Evolutionary conservation across 2,797 vertebrate genomes (phyloP).

Genomic region (Pitangus sulphuratus): DNA sequence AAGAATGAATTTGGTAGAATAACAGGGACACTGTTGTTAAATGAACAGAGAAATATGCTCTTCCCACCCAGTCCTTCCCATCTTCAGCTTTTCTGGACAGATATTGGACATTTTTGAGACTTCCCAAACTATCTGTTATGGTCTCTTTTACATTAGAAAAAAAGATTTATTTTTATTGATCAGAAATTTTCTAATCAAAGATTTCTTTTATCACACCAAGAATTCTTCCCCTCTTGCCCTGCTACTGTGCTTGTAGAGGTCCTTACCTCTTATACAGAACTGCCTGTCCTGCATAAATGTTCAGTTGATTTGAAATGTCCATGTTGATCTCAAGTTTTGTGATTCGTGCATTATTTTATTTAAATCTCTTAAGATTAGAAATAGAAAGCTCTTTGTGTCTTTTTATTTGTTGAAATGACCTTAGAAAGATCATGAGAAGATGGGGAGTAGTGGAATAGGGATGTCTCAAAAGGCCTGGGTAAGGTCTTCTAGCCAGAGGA

Average conservation of each 20-base stretch:
- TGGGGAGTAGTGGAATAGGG: not conserved
- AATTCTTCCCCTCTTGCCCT: not conserved
- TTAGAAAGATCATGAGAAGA: not conserved
- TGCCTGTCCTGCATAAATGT: not conserved
- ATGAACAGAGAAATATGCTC: not conserved
- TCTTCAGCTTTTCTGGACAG: not conserved
- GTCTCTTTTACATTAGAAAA: not conserved
- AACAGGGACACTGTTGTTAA: not conserved
- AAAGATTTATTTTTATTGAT: not conserved
- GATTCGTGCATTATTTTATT: not conserved
- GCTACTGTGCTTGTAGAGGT: not conserved
- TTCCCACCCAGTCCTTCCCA: not conserved
- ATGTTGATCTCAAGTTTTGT: not conserved
- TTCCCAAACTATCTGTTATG: not conserved
- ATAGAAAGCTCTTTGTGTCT: not conserved
- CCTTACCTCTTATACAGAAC: not conserved
- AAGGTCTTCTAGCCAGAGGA: not conserved
- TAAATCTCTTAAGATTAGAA: not conserved
- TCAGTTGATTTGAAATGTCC: not conserved
- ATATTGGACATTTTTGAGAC: not conserved
- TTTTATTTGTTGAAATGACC: not conserved
- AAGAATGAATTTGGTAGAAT: not conserved
- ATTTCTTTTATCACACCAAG: not conserved
- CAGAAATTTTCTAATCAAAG: not conserved
- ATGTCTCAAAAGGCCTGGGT: not conserved